Evolutionary conservation across 2,797 vertebrate species (phyloP), one percentile per base, ranked within the genome.

Genomic region (Aulostomus chinensis): DNA sequence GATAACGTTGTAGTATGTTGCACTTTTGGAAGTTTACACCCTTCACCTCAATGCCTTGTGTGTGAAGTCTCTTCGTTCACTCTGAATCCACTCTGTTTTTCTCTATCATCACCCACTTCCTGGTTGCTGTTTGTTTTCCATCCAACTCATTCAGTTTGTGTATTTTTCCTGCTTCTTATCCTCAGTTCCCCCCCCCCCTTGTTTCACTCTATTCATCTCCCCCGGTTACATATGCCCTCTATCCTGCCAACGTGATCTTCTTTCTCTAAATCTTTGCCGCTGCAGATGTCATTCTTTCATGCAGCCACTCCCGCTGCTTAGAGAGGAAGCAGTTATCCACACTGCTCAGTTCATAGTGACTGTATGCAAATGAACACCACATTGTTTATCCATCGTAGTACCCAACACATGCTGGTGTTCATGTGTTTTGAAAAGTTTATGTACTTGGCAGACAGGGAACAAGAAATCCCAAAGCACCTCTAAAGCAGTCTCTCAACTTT

Each of bases 131-230:
- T 61, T 41, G 43, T 48, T 55, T 64, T 48, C 16, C 28, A 16
- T 48, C 53, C 39, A 50, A 67, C 48, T 42, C 16, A 18, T 58
- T 21, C 31, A 30, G 10, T 57, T 45, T 47, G 38, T 12, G 21
- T 35, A 6, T 52, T 65, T 36, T 41, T 59, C 18, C 9, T 24
- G 32, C 34, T 36, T 48, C 29, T 33, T 20, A 15, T 56, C 40
- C 13, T 18, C 31, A 41, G 4, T 20, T 40, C 21, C 35, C 16
- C 13, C 21, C 35, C 16, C 13, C 56, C 26, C 69, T 73, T 70
- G 59, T 74, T 72, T 50, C n/a, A 20, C 39, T 45, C 42, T 48
- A 42, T 57, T 47, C 26, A 22, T 64, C 65, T 59, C 13, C 67
- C 15, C 60, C 46, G 39, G 55, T 63, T 63, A 54, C 37, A 18